These are phyloP conservation scores for Ichneumoninae sp. DNA, from an alignment of 2,888 invertebrate species.

Conservation along the genomic window DNA sequence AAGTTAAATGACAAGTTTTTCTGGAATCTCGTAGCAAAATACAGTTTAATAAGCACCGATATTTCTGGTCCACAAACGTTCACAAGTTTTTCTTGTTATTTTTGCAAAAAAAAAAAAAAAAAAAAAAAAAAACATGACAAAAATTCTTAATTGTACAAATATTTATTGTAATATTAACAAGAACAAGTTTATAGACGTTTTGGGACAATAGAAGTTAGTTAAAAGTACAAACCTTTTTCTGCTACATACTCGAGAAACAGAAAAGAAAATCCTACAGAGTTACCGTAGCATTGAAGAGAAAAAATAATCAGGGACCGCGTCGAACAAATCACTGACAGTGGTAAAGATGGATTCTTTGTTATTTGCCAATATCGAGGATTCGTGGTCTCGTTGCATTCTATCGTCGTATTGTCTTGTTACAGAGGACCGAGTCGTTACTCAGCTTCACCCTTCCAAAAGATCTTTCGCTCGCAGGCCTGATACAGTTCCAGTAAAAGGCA, in stretches of 20 bases:
- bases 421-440: not conserved
- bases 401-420: not conserved
- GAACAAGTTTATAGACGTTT: not conserved
- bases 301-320: not conserved
- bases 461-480: not conserved
- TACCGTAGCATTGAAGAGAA: not conserved
- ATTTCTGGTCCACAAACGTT: not conserved
- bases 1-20: constrained; percentile 3
- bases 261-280: not conserved
- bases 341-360: not conserved
- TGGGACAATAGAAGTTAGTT: not conserved
- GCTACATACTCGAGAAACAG: not conserved
- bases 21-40: not conserved
- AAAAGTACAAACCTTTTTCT: not conserved
- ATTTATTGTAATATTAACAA: no score
- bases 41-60: not conserved
- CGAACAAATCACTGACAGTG: not conserved
- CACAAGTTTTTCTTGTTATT: no score
- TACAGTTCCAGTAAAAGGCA: constrained; percentile 3
- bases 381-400: not conserved
- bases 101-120: no score
- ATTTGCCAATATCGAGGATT: not conserved
- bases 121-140: no score
- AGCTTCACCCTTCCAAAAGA: constrained; percentile 10
- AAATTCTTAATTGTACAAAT: no score